Evolutionary conservation across 1,140 invertebrate genomes (phyloP), one percentile per base, ranked within the genome.

Genomic region (Adoxophyes honmai): DNA sequence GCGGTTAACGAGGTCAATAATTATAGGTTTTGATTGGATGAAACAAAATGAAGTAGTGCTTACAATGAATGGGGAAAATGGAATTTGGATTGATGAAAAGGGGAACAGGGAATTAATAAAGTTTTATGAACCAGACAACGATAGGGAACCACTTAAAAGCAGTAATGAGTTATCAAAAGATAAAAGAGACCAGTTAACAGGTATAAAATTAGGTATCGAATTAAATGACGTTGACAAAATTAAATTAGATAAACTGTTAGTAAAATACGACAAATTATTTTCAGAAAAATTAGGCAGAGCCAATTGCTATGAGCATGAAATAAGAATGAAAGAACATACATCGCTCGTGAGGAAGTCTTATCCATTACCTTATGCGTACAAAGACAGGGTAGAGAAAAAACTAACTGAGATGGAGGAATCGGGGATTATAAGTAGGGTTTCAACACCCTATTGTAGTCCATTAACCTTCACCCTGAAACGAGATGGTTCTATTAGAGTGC

Each of bases 391-490:
- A 7, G 56, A 56, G 9, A 18, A 55, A 16, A 65, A 69, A 36
- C 35, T 74, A 10, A 53, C 63, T 0, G 62, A 75, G 51, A 57
- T 75, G 48, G 42, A 72, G 21, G n/a, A 61, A 0, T 34, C 55
- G 18, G 62, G 64, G 7, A 60, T 72, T 7, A 69, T 79, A 11
- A 69, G 74, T 52, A 42, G 68, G 7, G 63, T 69, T 11, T 21
- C 55, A 4, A 80, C 78, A 13, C 65, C 71, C 4, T 82, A 71
- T 60, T 70, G 70, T 59, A 87, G 75, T 60, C 81, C 79, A 1
- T 42, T 86, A 0, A 60, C 70, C 0, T 64, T 75, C 21, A 78
- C 77, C 0, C n/a, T 59, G 16, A 82, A 81, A 55, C 60, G 44
- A 6, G 66, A 79, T 55, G 65, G 66, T 0, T 54, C 61, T 0